A percentile compares a stretch with the other conserved stretches of the same genome.
Conservation (phyloP, 2,888 invertebrate genomes). For the Plagodis dolabraria region DNA sequence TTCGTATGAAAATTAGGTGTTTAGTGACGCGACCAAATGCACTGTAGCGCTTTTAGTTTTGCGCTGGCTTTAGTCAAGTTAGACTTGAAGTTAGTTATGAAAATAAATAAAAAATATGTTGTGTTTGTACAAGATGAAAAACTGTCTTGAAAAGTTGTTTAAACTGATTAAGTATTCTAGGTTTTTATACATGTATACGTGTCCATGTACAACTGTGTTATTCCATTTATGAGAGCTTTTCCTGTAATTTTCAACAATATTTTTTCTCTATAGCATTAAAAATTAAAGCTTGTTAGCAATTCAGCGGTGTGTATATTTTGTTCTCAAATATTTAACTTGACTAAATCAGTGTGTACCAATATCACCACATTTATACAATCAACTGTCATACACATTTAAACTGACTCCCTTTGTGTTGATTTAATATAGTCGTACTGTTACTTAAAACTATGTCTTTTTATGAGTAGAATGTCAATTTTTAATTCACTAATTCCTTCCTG, state of each 20-base stretch:
- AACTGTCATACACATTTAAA: not conserved
- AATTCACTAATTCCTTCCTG: constrained; percentile 79
- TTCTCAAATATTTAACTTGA: constrained; percentile 9
- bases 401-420: constrained; percentile 7
- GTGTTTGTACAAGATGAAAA: too few relatives aligned
- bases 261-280: too few relatives aligned
- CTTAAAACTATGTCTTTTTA: constrained; percentile 7
- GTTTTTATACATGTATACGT: too few relatives aligned
- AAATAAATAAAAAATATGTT: too few relatives aligned
- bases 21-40: constrained; percentile 7
- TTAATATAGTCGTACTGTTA: constrained; percentile 4
- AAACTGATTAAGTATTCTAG: too few relatives aligned
- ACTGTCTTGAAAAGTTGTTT: too few relatives aligned
- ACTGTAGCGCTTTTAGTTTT: not conserved
- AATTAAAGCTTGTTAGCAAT: too few relatives aligned
- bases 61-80: constrained; percentile 10
- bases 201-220: too few relatives aligned
- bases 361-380: not conserved
- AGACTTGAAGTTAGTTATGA: too few relatives aligned
- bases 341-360: constrained; percentile 2
- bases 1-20: constrained; percentile 7
- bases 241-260: too few relatives aligned
- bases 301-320: too few relatives aligned
- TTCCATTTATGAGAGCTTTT: too few relatives aligned
- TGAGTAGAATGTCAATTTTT: constrained; percentile 68